These are phyloP conservation scores for Podarcis cretensis DNA, from an alignment of 2,113 vertebrate genomes.

Conservation along the genomic window DNA sequence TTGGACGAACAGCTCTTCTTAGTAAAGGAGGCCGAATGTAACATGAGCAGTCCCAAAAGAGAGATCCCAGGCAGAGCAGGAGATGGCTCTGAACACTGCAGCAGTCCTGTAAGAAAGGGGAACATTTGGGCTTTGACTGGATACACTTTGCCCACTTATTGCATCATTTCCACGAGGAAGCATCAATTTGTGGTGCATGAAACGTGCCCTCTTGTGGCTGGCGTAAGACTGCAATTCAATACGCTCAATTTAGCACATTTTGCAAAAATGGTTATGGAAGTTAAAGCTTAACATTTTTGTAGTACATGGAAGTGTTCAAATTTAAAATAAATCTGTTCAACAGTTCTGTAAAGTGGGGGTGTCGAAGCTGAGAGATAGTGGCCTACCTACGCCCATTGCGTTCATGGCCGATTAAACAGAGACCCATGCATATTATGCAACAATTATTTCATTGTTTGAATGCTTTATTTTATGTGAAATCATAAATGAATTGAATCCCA, in stretches of 20 bases:
- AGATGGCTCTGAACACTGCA: conserved; percentile 94
- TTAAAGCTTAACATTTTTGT: background rate
- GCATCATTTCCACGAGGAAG: conserved; percentile 30
- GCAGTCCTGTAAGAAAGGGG: conserved; percentile 87
- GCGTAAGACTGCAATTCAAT: conserved; percentile 2
- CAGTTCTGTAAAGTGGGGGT: background rate
- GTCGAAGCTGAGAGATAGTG: no score
- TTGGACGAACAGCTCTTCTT: conserved; percentile 97
- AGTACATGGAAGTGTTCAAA: background rate
- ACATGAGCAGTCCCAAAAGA: conserved; percentile 95
- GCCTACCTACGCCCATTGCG: background rate
- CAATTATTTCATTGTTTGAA: background rate
- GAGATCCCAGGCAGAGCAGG: conserved; percentile 95
- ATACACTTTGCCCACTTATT: background rate
- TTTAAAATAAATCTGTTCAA: background rate
- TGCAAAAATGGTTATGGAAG: background rate
- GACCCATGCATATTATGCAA: background rate
- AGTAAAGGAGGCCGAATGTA: conserved; percentile 97
- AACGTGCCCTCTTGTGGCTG: conserved; percentile 13
- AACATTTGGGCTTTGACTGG: background rate
- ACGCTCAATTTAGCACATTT: background rate
- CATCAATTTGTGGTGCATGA: background rate
- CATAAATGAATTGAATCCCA: background rate
- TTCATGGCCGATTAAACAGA: background rate
- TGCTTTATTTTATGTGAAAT: background rate